Evolutionary conservation across 2,888 invertebrate species (phyloP), one percentile per base, ranked within the genome.

Genomic region (Plebejus anna): DNA sequence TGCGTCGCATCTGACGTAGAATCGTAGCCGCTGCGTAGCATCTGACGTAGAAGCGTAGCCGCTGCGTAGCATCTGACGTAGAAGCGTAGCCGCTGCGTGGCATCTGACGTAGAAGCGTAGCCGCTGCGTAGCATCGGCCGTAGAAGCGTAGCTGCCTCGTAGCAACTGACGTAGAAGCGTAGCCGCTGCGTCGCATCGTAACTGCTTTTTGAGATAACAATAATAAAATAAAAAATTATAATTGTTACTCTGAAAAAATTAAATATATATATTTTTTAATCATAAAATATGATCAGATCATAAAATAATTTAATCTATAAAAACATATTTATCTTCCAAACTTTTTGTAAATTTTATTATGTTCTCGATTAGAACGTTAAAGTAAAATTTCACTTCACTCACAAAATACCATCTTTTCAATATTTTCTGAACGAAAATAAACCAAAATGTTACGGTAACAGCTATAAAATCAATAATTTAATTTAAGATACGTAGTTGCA

Each of bases 401-500:
- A 13, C 5, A 66, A 66, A 66, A 66, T 66, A 32, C 32, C 5
- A 2, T 66, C 11, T 32, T 36, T 11, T 36, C 32, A 66, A 22
- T 61, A 61, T 61, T 28, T 11, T 11, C 59, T 22, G 59, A 28
- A 66, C 1, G 32, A 66, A 36, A 66, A 36, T 32, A 32, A 32
- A 32, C 28, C 1, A 28, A 11, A 66, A 36, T 66, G 13, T 66
- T 13, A 16, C 61, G 9, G 22, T 11, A 61, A 61, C 22, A 61
- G 22, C 61, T 9, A 28, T 61, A 36, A 66, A 66, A 66, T 66
- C 66, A 66, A 66, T 66, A 66, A 66, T 32, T 66, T 13, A 66
- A 66, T 66, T 66, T 66, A 36, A 66, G 36, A 36, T 66, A 66
- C 66, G 66, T 66, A 66, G 61, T 66, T 66, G 66, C 32, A 66